Evolutionary conservation across 2,797 vertebrate genomes (phyloP).

Genomic region (Pempheris klunzingeri): DNA sequence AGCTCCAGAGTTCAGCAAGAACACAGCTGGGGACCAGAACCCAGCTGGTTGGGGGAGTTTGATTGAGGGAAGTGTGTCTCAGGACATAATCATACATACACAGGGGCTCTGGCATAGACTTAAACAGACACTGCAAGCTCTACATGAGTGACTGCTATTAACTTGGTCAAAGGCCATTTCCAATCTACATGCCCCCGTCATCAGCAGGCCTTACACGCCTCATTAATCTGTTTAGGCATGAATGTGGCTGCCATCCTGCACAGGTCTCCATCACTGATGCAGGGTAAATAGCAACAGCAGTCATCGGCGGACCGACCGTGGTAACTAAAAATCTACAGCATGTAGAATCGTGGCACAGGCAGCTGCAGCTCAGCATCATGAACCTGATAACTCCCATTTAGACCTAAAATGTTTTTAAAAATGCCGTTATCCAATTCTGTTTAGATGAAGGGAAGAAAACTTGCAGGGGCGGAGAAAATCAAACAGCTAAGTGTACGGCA

Average conservation of each 20-base stretch:
- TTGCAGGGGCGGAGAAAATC: slow-evolving; percentile 9
- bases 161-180: slow-evolving; percentile 28
- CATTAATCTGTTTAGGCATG: slow-evolving; percentile 53
- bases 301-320: slow-evolving; percentile 24
- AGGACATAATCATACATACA: slow-evolving; percentile 40
- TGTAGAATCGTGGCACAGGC: slow-evolving; percentile 23
- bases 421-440: slow-evolving; percentile 2
- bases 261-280: slow-evolving; percentile 52
- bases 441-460: slow-evolving; percentile 35
- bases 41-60: slow-evolving; percentile 62
- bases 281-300: slow-evolving; percentile 50
- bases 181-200: slow-evolving; percentile 40
- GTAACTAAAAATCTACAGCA: slow-evolving; percentile 35
- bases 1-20: slow-evolving; percentile 59
- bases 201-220: slow-evolving; percentile 42
- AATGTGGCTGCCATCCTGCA: slow-evolving; percentile 38
- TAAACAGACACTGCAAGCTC: slow-evolving; percentile 32
- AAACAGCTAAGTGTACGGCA: background rate
- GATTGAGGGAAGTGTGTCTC: slow-evolving; percentile 41
- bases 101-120: slow-evolving; percentile 35
- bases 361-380: slow-evolving; percentile 35
- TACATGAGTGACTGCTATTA: slow-evolving; percentile 34
- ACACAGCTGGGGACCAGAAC: slow-evolving; percentile 71
- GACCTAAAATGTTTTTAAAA: slow-evolving; percentile 28
- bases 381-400: slow-evolving; percentile 33